Conservation (phyloP, 1,140 invertebrate species). For the Solen grandis region DNA sequence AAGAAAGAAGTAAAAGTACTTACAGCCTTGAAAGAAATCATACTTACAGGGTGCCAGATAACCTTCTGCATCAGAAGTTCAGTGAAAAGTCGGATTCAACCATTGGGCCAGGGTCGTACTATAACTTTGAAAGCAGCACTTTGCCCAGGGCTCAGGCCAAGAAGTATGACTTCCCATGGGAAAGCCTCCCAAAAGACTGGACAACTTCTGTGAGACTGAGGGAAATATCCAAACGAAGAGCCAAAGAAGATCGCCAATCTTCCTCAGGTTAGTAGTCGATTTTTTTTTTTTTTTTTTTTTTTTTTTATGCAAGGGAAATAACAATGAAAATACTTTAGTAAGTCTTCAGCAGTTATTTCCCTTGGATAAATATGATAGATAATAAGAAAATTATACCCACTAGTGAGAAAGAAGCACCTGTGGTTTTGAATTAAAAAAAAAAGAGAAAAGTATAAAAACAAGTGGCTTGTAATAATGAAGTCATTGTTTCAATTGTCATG, state of each 20-base stretch:
- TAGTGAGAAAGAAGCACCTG: too few species aligned
- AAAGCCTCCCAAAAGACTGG: slow-evolving; percentile 77
- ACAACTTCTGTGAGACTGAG: slow-evolving; percentile 77
- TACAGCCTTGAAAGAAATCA: slow-evolving; percentile 42
- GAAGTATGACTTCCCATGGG: slow-evolving; percentile 77
- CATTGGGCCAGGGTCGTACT: slow-evolving; percentile 73
- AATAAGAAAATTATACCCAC: too few species aligned
- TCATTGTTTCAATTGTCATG: too few species aligned
- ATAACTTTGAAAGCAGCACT: slow-evolving; percentile 74
- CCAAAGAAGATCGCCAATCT: slow-evolving; percentile 73
- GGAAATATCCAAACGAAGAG: slow-evolving; percentile 73
- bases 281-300: not conserved
- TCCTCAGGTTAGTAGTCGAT: slow-evolving; percentile 70
- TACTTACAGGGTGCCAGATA: slow-evolving; percentile 67
- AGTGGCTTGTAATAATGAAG: too few species aligned
- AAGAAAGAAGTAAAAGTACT: slow-evolving; percentile 31
- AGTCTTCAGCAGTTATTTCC: too few species aligned
- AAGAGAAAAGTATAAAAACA: too few species aligned
- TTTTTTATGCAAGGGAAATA: too few species aligned
- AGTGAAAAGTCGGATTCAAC: slow-evolving; percentile 53
- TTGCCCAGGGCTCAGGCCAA: slow-evolving; percentile 71
- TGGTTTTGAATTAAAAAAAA: too few species aligned
- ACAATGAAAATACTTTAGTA: too few species aligned
- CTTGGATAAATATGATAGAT: too few species aligned
- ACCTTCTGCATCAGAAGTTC: slow-evolving; percentile 43